Conservation (phyloP, 2,113 vertebrate species). For the Strix aluco region DNA sequence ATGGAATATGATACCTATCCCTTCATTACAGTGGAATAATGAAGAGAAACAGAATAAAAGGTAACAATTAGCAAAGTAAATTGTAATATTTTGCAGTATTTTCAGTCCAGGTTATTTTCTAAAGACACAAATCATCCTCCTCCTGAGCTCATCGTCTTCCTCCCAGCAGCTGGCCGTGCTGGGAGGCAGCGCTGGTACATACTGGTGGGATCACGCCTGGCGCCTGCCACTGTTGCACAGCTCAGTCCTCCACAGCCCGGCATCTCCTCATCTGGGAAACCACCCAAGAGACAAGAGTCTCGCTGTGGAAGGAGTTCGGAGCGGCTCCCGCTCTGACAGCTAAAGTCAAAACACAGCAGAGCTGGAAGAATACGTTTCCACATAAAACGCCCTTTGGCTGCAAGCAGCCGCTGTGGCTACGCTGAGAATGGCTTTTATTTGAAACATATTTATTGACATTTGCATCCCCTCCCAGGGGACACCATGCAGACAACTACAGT, state of each 20-base stretch:
- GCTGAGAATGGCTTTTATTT: neutral
- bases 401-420: neutral
- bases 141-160: neutral
- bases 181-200: neutral
- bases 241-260: neutral
- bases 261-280: neutral
- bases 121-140: neutral
- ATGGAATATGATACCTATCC: neutral
- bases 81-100: neutral
- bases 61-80: neutral
- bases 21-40: neutral
- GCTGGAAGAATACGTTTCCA: neutral
- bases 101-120: neutral
- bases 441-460: neutral
- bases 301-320: neutral
- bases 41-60: neutral
- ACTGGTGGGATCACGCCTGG: neutral
- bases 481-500: neutral
- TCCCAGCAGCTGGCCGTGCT: neutral
- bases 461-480: neutral
- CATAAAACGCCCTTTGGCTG: neutral
- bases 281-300: neutral
- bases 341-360: neutral
- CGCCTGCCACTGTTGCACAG: neutral
- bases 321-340: neutral